Evolutionary conservation across 2,888 invertebrate genomes (phyloP), one percentile per base, ranked within the genome.

Genomic region (Willowsia nigromaculata): DNA sequence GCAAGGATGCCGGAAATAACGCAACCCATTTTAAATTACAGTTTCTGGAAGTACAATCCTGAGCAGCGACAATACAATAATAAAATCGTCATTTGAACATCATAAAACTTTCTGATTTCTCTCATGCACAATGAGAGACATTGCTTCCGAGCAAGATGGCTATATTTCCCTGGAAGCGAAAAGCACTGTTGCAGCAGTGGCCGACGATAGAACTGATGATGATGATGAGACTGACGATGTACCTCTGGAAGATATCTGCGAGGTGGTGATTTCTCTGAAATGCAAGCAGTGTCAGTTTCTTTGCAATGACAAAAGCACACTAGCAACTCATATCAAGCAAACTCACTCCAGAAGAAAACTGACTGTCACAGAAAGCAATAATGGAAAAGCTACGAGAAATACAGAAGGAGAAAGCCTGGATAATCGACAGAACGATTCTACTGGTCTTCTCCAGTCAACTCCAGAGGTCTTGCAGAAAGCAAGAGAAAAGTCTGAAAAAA

Each of bases 271-370:
- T 6, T 94, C 94, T 7, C 95, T 95, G 92, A 95, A 94, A 92
- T 95, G 95, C 93, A 95, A 95, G 93, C 94, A 95, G 90, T 95
- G 95, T 93, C 93, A 94, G 15, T 95, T 94, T 91, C 94, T 94
- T 0, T 94, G 94, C 27, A 93, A 94, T 90, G 94, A 94, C 89
- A 94, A 94, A 90, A 91, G 91, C 43, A 93, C 94, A 25, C 92
- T 95, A 18, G 91, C 94, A 68, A 93, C 93, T 62, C 95, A 95
- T 92, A 94, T 94, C 91, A 93, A 93, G 43, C 88, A 91, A 68
- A 90, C 85, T 43, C 93, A 93, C 89, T 62, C 65, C 30, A 47
- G 37, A 6, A 37, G n/a, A 5, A 30, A 65, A 65, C 15, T 7
- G 65, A n/a, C n/a, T n/a, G n/a, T n/a, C n/a, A 62, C 11, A 33